A percentile compares a stretch with the other conserved stretches of the same genome.
phyloP scores from a whole-genome alignment of 2,113 vertebrate genomes.

The Anthoscopus minutus region DNA sequence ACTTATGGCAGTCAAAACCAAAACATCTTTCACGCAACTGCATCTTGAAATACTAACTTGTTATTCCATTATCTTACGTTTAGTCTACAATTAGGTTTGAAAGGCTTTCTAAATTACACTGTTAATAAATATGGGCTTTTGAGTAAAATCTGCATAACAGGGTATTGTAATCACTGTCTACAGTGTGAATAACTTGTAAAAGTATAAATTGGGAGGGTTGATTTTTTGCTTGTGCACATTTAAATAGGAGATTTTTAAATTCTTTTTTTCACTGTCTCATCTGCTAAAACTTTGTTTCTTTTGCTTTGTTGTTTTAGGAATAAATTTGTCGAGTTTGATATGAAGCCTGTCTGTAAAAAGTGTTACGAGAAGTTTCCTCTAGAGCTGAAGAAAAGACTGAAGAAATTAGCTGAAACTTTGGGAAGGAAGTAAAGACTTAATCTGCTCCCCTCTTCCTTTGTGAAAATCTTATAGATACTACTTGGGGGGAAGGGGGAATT shows the following conservation, averaged over 20 bases:
- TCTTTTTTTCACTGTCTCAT: neutral
- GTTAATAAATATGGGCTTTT: neutral
- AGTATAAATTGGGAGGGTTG: neutral
- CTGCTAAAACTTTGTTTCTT: neutral
- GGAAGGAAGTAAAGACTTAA: constrained; percentile 81
- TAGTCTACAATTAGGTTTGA: neutral
- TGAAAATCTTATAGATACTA: constrained; percentile 8
- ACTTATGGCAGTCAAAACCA: neutral
- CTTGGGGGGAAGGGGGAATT: neutral
- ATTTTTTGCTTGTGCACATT: neutral
- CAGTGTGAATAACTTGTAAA: neutral
- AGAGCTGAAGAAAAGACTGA: constrained; percentile 97
- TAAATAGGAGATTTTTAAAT: neutral
- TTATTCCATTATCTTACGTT: neutral
- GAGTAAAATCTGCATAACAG: neutral
- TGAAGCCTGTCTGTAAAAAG: constrained; percentile 99
- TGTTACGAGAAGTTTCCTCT: constrained; percentile 98
- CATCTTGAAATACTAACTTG: neutral
- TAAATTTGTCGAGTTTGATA: constrained; percentile 99
- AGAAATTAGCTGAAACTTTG: constrained; percentile 93
- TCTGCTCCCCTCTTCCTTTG: neutral
- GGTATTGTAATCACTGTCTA: neutral
- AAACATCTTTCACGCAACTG: neutral
- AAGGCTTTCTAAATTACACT: neutral
- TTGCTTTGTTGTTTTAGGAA: constrained; percentile 77